These are phyloP conservation scores for Acanthosoma haemorrhoidale DNA, from an alignment of 2,888 invertebrate genomes.

Conservation along the genomic window DNA sequence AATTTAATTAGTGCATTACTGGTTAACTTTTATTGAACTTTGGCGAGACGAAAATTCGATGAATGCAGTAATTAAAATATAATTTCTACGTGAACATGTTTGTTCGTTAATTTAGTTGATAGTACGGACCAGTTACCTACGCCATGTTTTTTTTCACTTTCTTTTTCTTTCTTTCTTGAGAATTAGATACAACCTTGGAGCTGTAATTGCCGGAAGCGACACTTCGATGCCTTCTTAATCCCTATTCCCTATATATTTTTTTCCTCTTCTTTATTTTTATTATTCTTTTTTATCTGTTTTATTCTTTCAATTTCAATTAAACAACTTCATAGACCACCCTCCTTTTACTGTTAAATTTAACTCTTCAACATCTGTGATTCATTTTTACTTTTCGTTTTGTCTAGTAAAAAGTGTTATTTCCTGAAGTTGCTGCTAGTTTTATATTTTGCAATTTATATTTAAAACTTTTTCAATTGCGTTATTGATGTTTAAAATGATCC, in stretches of 20 bases:
- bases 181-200: neutral
- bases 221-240: slow-evolving; percentile 12
- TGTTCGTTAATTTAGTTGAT: no score
- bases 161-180: no score
- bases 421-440: neutral
- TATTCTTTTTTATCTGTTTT: neutral
- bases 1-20: no score
- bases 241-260: neutral
- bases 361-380: neutral
- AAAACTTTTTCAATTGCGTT: neutral
- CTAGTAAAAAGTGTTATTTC: neutral
- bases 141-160: no score
- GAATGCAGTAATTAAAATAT: no score
- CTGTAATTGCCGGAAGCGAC: neutral
- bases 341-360: slow-evolving; percentile 2
- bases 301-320: neutral
- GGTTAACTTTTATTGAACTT: no score
- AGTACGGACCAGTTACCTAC: no score
- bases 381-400: neutral
- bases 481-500: neutral
- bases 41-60: no score
- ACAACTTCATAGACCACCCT: no score
- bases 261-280: neutral
- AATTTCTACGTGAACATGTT: no score
- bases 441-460: neutral